A percentile compares a stretch with the other conserved stretches of the same genome.
Evolutionary conservation across 2,113 vertebrate species (phyloP).

Genomic region (Corythornis madagascariensis): DNA sequence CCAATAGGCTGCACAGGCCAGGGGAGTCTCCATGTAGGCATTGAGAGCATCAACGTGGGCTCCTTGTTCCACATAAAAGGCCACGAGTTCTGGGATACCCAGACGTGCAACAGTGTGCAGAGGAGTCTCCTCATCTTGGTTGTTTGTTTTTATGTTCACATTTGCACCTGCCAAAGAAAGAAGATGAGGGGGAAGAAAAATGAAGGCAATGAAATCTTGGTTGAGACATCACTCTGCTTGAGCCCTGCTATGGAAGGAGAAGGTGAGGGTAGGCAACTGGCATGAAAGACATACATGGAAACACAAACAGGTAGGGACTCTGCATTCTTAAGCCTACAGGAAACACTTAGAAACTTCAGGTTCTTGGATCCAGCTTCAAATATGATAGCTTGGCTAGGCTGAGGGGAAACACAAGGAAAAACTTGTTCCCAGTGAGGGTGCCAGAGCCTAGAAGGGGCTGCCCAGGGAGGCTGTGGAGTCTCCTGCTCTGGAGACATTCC

Average conservation of each 20-base stretch:
- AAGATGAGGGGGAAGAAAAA: neutral
- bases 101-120: constrained; percentile 85
- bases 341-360: neutral
- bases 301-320: neutral
- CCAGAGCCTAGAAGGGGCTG: no score
- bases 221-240: neutral
- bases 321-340: neutral
- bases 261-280: neutral
- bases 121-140: constrained; percentile 87
- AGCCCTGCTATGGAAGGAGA: neutral
- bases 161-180: constrained; percentile 81
- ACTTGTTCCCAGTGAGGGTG: no score
- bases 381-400: neutral
- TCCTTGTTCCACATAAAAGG: constrained; percentile 84
- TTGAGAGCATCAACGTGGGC: constrained; percentile 84
- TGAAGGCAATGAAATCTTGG: neutral
- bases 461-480: no score
- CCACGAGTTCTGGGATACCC: constrained; percentile 85
- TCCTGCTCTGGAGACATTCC: no score
- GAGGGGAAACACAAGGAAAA: no score
- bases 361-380: neutral
- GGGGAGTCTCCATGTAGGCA: constrained; percentile 85
- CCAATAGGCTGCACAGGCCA: constrained; percentile 89
- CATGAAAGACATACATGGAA: neutral
- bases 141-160: constrained; percentile 83